A percentile compares a stretch with the other conserved stretches of the same genome.
Evolutionary conservation across 2,888 invertebrate species (phyloP).

Genomic region (Bugulina stolonifera): DNA sequence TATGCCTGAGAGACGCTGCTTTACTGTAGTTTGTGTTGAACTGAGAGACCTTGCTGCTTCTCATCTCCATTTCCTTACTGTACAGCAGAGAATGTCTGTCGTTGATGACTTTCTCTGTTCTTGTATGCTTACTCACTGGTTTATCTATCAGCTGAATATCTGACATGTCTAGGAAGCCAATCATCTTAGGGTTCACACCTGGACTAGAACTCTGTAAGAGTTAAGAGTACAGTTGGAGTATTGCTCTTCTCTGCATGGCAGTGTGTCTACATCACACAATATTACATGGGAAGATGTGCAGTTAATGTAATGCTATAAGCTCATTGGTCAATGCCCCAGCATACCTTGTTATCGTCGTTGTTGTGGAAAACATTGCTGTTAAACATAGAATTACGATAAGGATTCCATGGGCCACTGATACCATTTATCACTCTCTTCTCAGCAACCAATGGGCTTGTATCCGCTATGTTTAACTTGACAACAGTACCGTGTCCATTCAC

Average conservation of each 20-base stretch:
- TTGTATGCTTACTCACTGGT: neutral
- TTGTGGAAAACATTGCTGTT: slow-evolving; percentile 11
- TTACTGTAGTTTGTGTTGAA: neutral
- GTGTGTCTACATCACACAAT: no score
- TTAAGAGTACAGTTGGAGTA: neutral
- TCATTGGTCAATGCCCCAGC: neutral
- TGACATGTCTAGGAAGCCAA: slow-evolving; percentile 21
- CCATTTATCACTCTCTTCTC: neutral
- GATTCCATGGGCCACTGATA: neutral
- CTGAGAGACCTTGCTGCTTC: neutral
- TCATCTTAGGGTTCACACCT: slow-evolving; percentile 4
- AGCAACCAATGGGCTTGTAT: neutral
- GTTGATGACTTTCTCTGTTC: neutral
- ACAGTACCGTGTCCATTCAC: neutral
- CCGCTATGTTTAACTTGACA: neutral
- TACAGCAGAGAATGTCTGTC: slow-evolving; percentile 15
- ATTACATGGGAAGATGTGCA: no score
- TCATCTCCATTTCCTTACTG: slow-evolving; percentile 21
- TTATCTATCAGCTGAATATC: slow-evolving; percentile 15
- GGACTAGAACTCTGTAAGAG: neutral
- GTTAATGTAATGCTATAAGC: no score
- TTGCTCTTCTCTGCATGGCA: no score
- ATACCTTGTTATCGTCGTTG: neutral
- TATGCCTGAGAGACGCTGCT: no score
- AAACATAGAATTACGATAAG: slow-evolving; percentile 23